phyloP scores from a whole-genome alignment of 1,140 invertebrate genomes.

The Bombus pascuorum region DNA sequence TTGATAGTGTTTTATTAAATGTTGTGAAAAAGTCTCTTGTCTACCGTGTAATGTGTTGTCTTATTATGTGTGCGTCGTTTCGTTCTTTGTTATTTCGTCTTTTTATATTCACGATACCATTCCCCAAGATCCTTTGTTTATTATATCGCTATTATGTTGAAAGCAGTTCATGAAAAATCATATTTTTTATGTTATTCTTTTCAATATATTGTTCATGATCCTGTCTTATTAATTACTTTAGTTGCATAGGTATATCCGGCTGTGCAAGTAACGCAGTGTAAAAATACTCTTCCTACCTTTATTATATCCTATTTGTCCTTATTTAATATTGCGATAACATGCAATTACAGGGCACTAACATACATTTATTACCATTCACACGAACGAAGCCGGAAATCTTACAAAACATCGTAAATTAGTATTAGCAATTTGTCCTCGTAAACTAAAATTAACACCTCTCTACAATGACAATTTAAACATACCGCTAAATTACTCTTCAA shows the following conservation, averaged over 20 bases:
- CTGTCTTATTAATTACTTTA: background rate
- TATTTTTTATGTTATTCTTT: background rate
- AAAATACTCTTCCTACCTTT: background rate
- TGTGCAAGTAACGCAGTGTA: background rate
- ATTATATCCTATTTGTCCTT: background rate
- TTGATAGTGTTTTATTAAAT: slow-evolving; percentile 83
- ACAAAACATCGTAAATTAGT: background rate
- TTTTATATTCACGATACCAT: background rate
- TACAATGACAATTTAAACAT: background rate
- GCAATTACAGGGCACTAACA: background rate
- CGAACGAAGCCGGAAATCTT: background rate
- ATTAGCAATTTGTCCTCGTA: background rate
- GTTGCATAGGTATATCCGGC: background rate
- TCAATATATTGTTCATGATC: background rate
- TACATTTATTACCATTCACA: background rate
- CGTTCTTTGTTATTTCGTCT: slow-evolving; percentile 34
- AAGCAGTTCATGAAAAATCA: too few relatives aligned
- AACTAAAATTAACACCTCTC: background rate
- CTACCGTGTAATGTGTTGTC: slow-evolving; percentile 67
- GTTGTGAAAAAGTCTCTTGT: slow-evolving; percentile 81
- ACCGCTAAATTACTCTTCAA: background rate
- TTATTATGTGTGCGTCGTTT: slow-evolving; percentile 47
- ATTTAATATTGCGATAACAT: background rate
- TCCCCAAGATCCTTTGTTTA: background rate
- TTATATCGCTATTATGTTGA: background rate